phyloP scores from a whole-genome alignment of 2,797 vertebrate species.

The Rhinophrynus dorsalis region DNA sequence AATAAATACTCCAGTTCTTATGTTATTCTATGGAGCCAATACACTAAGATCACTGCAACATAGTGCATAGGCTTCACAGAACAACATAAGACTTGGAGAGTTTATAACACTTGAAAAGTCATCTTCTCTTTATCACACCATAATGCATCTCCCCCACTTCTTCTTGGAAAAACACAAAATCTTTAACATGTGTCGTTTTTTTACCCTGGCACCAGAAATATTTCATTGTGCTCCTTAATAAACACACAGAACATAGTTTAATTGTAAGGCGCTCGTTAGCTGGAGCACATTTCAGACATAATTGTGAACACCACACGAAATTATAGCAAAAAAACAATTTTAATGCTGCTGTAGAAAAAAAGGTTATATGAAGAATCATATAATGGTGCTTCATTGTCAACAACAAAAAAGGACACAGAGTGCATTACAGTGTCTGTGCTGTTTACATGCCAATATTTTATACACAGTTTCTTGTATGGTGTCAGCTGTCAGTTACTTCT shows the following conservation, averaged over 20 bases:
- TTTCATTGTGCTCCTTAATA: no score
- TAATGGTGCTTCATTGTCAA: slow-evolving; percentile 97
- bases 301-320: slow-evolving; percentile 80
- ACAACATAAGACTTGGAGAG: no score
- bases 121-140: no score
- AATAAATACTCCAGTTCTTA: no score
- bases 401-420: slow-evolving; percentile 93
- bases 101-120: no score
- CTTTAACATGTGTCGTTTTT: no score
- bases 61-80: no score
- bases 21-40: no score
- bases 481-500: slow-evolving; percentile 99
- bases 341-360: slow-evolving; percentile 99
- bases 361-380: slow-evolving; percentile 98
- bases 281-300: slow-evolving; percentile 75
- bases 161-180: no score
- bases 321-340: slow-evolving; percentile 94
- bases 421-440: slow-evolving; percentile 94
- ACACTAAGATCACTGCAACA: no score
- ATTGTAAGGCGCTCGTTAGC: slow-evolving; percentile 77
- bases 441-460: slow-evolving; percentile 99
- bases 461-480: slow-evolving; percentile 89
- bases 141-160: no score
- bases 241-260: slow-evolving; percentile 78
- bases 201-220: no score